phyloP scores from a whole-genome alignment of 92 coral and sea anemone species.

The Metridium senile region DNA sequence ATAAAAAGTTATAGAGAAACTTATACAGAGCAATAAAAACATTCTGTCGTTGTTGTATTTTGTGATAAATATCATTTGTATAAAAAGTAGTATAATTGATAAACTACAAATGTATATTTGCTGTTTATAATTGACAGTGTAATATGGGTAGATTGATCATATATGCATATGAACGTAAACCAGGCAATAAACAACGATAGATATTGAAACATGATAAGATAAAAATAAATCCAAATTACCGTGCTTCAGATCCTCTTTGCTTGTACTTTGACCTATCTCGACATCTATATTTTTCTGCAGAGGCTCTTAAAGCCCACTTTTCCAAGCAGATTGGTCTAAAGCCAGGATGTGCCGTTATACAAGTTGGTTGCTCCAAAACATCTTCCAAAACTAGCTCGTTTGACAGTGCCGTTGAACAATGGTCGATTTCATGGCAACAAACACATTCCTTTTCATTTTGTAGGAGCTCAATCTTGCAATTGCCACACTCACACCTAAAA shows the following conservation, averaged over 20 bases:
- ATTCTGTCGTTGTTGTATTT: no score
- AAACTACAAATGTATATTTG: no score
- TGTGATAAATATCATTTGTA: no score
- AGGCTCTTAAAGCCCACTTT: slow-evolving; percentile 32
- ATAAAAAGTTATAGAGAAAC: no score
- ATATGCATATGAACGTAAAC: no score
- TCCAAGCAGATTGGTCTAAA: slow-evolving; percentile 41
- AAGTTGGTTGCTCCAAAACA: slow-evolving; percentile 23
- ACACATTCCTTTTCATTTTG: slow-evolving; percentile 35
- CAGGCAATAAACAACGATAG: no score
- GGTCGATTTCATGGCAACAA: slow-evolving; percentile 43
- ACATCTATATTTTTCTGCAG: slow-evolving; percentile 46
- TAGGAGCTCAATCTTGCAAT: slow-evolving; percentile 3
- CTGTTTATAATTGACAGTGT: no score
- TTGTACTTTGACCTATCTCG: slow-evolving; percentile 22
- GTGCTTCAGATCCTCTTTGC: slow-evolving; percentile 30
- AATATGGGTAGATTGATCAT: no score
- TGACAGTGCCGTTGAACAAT: slow-evolving; percentile 22
- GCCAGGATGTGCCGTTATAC: slow-evolving; percentile 44
- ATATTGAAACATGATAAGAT: no score
- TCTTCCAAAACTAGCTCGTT: slow-evolving; percentile 31
- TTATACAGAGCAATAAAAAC: no score
- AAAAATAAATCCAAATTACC: no score
- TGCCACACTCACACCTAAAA: slow-evolving; percentile 33
- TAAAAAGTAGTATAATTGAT: no score